Percentiles rank a stretch among this genome's conserved stretches.
These are phyloP conservation scores for Cybosia mesomella DNA, from an alignment of 2,888 invertebrate genomes.

Conservation along the genomic window DNA sequence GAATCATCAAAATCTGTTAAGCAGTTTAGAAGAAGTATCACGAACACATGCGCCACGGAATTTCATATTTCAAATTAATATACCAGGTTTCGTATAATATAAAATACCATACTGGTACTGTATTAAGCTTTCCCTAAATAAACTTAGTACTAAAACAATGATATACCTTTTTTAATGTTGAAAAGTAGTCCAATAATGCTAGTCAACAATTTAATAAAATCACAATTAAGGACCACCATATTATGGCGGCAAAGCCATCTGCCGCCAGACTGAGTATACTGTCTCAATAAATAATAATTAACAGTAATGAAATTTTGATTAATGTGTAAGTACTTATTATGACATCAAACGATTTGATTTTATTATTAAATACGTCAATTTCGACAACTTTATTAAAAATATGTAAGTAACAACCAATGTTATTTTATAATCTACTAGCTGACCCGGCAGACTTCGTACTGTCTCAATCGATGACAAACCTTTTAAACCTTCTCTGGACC, in stretches of 20 bases:
- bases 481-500: too few relatives aligned
- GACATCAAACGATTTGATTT: constrained; percentile 40
- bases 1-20: too few relatives aligned
- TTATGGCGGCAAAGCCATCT: constrained; percentile 31
- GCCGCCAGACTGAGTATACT: constrained; percentile 24
- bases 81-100: too few relatives aligned
- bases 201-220: constrained; percentile 31
- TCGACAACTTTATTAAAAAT: constrained; percentile 19
- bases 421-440: too few relatives aligned
- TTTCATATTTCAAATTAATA: too few relatives aligned
- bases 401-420: background rate
- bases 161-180: constrained; percentile 3
- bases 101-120: too few relatives aligned
- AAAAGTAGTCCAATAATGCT: constrained; percentile 19
- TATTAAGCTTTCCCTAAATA: background rate
- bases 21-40: background rate
- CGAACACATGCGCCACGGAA: too few relatives aligned
- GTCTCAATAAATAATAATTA: constrained; percentile 35
- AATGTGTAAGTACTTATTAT: constrained; percentile 11
- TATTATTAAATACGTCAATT: constrained; percentile 14
- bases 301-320: constrained; percentile 49
- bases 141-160: constrained; percentile 13
- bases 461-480: too few relatives aligned
- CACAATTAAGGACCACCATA: constrained; percentile 31
- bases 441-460: too few relatives aligned